Conservation (phyloP, 2,797 vertebrate species). For the Microctenopoma steveboyesi region DNA sequence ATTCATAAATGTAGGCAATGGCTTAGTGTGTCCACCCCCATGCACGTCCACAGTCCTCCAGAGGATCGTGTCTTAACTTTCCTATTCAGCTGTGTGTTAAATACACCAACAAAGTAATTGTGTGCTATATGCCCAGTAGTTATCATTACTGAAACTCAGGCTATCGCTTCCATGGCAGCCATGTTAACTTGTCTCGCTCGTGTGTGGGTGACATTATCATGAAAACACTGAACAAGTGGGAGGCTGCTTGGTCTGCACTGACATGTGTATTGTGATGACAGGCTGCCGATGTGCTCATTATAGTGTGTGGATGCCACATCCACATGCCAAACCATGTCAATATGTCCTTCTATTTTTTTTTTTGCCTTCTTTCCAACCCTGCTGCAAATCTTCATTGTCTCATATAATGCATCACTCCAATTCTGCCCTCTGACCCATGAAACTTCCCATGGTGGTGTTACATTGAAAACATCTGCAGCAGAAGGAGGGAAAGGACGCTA, state of each 20-base stretch:
- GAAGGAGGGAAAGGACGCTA: neutral
- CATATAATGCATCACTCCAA: slow-evolving; percentile 19
- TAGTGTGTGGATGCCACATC: slow-evolving; percentile 20
- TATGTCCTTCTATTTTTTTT: slow-evolving; percentile 14
- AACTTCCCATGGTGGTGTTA: neutral
- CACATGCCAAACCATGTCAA: slow-evolving; percentile 30
- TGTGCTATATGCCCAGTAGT: slow-evolving; percentile 3
- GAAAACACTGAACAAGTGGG: slow-evolving; percentile 37
- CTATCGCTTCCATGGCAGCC: slow-evolving; percentile 4
- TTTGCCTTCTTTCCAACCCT: slow-evolving; percentile 1
- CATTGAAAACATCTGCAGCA: slow-evolving; percentile 14
- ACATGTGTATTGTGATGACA: slow-evolving; percentile 24
- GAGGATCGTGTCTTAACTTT: neutral
- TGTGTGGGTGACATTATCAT: slow-evolving; percentile 41
- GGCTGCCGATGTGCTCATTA: slow-evolving; percentile 42
- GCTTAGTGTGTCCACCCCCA: neutral
- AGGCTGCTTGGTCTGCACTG: slow-evolving; percentile 20
- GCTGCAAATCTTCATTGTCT: slow-evolving; percentile 12
- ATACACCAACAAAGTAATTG: neutral
- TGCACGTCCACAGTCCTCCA: neutral
- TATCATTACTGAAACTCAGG: slow-evolving; percentile 6
- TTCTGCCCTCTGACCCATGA: slow-evolving; percentile 23
- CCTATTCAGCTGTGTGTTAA: slow-evolving; percentile 15
- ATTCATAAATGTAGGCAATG: slow-evolving; percentile 10
- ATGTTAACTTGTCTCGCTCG: neutral